phyloP scores from a whole-genome alignment of 2,113 vertebrate genomes.

The Nyctereutes procyonoides region DNA sequence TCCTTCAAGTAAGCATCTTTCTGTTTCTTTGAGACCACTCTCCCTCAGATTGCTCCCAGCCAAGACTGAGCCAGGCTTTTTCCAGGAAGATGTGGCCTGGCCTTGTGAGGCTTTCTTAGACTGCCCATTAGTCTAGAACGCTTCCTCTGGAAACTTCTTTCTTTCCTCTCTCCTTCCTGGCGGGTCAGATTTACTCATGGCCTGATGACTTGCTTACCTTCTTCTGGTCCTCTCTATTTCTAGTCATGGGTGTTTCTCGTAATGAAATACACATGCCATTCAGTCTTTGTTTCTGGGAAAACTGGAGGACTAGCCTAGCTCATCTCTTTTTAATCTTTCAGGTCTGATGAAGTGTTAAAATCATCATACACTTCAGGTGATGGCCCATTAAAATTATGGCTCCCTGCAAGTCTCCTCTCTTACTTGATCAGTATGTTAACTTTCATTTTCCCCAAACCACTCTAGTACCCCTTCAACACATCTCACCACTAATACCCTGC shows the following conservation, averaged over 20 bases:
- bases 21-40: background rate
- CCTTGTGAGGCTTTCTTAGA: background rate
- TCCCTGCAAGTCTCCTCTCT: background rate
- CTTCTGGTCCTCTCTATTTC: background rate
- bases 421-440: background rate
- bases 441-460: background rate
- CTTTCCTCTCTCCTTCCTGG: background rate
- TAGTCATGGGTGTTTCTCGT: background rate
- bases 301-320: background rate
- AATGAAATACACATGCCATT: background rate
- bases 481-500: background rate
- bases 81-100: accelerated
- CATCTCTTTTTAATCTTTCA: background rate
- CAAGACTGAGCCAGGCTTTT: background rate
- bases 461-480: background rate
- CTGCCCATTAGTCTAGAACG: no score
- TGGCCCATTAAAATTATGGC: background rate
- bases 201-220: background rate
- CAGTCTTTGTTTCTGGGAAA: background rate
- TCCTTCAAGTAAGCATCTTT: background rate
- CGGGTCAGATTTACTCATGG: background rate
- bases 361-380: background rate
- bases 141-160: background rate
- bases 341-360: background rate
- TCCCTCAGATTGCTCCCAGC: background rate